Percentiles rank a stretch among this genome's conserved stretches.
Conservation (phyloP, 2,888 invertebrate species). For the Mythimna lalbum region DNA sequence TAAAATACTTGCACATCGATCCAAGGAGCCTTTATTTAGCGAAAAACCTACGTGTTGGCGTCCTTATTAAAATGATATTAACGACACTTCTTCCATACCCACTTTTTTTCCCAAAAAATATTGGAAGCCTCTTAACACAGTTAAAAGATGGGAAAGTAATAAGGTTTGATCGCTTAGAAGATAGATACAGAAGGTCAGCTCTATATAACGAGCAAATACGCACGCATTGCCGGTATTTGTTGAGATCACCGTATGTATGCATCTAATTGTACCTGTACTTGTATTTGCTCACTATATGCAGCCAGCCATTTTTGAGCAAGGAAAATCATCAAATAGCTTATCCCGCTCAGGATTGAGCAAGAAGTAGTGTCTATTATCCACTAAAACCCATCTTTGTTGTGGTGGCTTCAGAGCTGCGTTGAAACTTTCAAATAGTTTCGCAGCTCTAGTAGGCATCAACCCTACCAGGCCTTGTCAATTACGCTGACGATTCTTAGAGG, state of each 20-base stretch:
- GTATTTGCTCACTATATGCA: not conserved
- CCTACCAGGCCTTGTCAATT: too few relatives aligned
- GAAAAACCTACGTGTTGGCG: slow-evolving; percentile 17
- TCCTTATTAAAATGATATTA: slow-evolving; percentile 29
- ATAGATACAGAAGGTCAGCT: not conserved
- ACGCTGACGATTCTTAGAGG: too few relatives aligned
- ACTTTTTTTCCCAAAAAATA: slow-evolving; percentile 12
- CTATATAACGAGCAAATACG: accelerated
- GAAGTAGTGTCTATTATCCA: too few relatives aligned
- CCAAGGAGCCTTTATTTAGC: not conserved
- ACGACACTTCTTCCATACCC: slow-evolving; percentile 1
- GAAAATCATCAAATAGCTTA: too few relatives aligned
- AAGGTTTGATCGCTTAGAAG: not conserved
- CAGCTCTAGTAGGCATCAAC: too few relatives aligned
- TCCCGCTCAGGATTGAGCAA: too few relatives aligned
- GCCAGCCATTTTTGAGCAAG: too few relatives aligned
- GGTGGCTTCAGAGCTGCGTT: too few relatives aligned
- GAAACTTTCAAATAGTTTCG: too few relatives aligned
- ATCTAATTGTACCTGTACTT: not conserved
- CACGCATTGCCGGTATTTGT: too few relatives aligned
- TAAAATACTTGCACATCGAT: slow-evolving; percentile 23
- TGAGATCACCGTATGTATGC: too few relatives aligned
- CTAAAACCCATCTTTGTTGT: too few relatives aligned
- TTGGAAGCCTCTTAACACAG: slow-evolving; percentile 20
- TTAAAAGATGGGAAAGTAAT: slow-evolving; percentile 21